Evolutionary conservation across 2,797 vertebrate genomes (phyloP).

Genomic region (Thripadectes ignobilis): DNA sequence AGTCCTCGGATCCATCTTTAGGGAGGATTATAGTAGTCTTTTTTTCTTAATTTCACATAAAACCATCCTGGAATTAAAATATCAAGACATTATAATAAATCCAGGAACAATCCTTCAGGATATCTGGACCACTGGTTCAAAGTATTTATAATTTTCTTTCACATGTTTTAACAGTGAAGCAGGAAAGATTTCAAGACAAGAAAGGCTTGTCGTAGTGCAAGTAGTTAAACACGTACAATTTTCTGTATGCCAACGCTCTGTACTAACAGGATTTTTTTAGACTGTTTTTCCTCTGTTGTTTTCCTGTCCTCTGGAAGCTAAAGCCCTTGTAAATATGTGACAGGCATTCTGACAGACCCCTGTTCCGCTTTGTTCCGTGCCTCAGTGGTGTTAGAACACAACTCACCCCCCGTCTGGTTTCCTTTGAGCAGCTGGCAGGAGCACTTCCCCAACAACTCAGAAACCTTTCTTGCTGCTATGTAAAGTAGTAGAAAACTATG

Average conservation of each 20-base stretch:
- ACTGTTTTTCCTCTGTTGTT: not conserved
- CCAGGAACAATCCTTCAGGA: not conserved
- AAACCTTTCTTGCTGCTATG: not conserved
- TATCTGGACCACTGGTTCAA: not conserved
- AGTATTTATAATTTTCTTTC: not conserved
- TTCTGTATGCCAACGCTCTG: not conserved
- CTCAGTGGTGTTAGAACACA: not conserved
- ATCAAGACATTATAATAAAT: not conserved
- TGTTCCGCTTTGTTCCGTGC: accelerated
- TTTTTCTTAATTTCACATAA: not conserved
- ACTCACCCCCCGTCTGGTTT: not conserved
- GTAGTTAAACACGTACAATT: not conserved
- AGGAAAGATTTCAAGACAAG: not conserved
- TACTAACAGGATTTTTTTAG: not conserved
- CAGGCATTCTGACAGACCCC: not conserved
- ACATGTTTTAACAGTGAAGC: not conserved
- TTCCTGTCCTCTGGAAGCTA: not conserved
- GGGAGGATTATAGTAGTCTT: not conserved
- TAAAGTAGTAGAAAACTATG: not conserved
- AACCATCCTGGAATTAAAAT: not conserved
- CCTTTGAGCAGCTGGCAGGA: not conserved
- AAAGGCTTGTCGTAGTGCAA: not conserved
- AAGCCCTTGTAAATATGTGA: not conserved
- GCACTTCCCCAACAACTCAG: not conserved
- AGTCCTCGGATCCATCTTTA: not conserved